Evolutionary conservation across 2,888 invertebrate species (phyloP).

Genomic region (Hydrotaea cyrtoneurina): DNA sequence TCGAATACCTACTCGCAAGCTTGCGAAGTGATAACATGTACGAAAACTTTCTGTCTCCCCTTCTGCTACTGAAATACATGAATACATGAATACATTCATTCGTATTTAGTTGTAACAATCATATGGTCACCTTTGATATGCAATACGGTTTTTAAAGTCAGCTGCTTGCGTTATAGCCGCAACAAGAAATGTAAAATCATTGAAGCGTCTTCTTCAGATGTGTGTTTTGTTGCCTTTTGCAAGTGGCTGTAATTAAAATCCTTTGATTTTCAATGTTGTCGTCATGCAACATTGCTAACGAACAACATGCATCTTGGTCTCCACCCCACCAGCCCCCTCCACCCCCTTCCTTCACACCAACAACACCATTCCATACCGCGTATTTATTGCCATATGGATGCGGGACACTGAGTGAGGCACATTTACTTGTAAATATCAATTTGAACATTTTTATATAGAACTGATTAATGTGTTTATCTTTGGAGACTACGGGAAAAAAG

Average conservation of each 20-base stretch:
- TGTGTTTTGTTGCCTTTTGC: conserved; percentile 31
- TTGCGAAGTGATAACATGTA: no score
- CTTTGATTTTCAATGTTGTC: conserved; percentile 37
- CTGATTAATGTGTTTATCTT: no score
- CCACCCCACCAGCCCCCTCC: no score
- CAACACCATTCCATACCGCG: not conserved
- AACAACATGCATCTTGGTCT: not conserved
- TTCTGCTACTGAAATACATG: no score
- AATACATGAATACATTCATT: no score
- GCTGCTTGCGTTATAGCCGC: conserved; percentile 38
- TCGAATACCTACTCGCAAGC: no score
- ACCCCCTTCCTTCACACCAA: not conserved
- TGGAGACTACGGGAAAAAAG: no score
- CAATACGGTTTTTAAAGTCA: not conserved
- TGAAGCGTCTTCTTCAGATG: conserved; percentile 33
- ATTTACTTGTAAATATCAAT: not conserved
- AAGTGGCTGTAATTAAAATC: conserved; percentile 39
- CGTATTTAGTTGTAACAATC: no score
- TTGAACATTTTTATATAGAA: not conserved
- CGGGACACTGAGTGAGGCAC: not conserved
- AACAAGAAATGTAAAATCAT: conserved; percentile 46
- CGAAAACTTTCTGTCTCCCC: no score
- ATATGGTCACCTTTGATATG: conserved; percentile 3
- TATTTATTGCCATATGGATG: conserved; percentile 3
- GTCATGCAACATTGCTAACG: conserved; percentile 39